Evolutionary conservation across 2,888 invertebrate species (phyloP).

Genomic region (Dynastes maya): DNA sequence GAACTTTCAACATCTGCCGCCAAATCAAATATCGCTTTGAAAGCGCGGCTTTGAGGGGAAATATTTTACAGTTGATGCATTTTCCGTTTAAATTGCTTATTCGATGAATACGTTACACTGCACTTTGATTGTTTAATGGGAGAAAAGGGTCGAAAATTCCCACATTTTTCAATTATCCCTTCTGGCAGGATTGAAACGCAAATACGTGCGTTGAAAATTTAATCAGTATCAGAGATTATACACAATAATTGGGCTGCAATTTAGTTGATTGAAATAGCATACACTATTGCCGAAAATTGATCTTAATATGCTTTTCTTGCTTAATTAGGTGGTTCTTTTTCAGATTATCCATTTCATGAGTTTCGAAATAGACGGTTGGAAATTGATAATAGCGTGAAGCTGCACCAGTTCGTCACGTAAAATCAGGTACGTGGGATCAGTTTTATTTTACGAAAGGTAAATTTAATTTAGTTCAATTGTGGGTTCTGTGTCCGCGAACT

Average conservation of each 20-base stretch:
- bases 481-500: not conserved
- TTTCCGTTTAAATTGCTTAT: slow-evolving; percentile 8
- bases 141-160: not conserved
- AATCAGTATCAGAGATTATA: no score
- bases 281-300: no score
- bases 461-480: not conserved
- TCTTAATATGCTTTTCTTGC: no score
- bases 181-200: not conserved
- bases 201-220: no score
- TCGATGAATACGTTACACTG: not conserved
- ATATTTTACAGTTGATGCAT: not conserved
- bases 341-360: not conserved
- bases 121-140: not conserved
- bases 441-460: not conserved
- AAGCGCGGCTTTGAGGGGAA: not conserved
- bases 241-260: no score
- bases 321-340: not conserved
- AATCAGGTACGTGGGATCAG: not conserved
- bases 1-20: not conserved
- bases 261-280: no score
- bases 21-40: slow-evolving; percentile 6
- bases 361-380: not conserved
- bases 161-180: not conserved
- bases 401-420: not conserved
- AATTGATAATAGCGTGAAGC: not conserved